Evolutionary conservation across 2,888 invertebrate species (phyloP), one percentile per base, ranked within the genome.

Genomic region (Aplocera efformata): DNA sequence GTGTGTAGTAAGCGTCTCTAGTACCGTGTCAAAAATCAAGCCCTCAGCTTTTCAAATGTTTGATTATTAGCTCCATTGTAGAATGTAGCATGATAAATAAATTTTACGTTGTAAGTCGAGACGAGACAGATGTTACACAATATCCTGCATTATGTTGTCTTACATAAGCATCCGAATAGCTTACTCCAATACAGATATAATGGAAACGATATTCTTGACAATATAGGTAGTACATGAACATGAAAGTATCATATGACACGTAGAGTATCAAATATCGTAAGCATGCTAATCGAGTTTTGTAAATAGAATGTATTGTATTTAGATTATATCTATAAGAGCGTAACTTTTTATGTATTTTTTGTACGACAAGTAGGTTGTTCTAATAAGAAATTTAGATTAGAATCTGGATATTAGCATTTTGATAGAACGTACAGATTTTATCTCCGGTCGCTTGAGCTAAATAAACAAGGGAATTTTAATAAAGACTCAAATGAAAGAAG

Each of bases 271-370:
- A 13, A 44, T 51, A 44, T 24, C 34, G 24, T 44, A 49, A 38
- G 48, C 58, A 67, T 63, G 58, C 57, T 57, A 56, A 67, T 55
- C 39, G 51, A 32, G 29, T 34, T 26, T 41, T 50, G 44, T 42
- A 40, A 40, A 41, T 48, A 32, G 42, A 43, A 32, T 39, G 46
- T 53, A 55, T 48, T n/a, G 34, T 50, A 45, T 45, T 56, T 60
- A 64, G 55, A 63, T 64, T 56, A 42, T 53, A 55, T 57, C 49
- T 52, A n/a, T 27, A 37, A 29, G 20, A 44, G 41, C 42, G 46
- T 46, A 43, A 48, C 25, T 34, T 36, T 43, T 44, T 41, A 34
- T 17, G 29, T 35, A 44, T 44, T 38, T 34, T 43, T 33, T 21
- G 10, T 32, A 20, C 47, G 25, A 31, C 20, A 31, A 48, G 46